A percentile compares a stretch with the other conserved stretches of the same genome.
Evolutionary conservation across 2,113 vertebrate species (phyloP).

Genomic region (Vireo altiloquus): DNA sequence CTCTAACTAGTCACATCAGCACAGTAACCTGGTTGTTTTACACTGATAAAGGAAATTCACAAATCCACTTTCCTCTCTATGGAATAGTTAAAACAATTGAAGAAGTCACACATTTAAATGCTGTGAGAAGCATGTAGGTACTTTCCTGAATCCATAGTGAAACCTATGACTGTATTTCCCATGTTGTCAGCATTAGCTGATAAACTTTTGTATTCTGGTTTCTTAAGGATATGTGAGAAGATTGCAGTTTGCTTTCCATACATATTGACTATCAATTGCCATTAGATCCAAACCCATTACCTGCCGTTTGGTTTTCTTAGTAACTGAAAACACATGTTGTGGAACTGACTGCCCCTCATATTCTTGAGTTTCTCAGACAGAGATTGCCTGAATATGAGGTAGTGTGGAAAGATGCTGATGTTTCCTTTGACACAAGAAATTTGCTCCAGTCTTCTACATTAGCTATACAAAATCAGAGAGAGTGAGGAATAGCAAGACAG

Average conservation of each 20-base stretch:
- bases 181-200: background rate
- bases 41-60: background rate
- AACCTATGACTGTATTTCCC: background rate
- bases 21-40: background rate
- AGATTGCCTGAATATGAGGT: background rate
- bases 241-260: background rate
- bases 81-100: background rate
- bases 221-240: background rate
- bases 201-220: background rate
- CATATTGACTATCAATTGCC: background rate
- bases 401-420: slow-evolving; percentile 9
- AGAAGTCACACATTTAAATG: background rate
- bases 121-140: background rate
- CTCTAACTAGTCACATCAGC: background rate
- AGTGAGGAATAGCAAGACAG: background rate
- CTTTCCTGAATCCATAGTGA: background rate
- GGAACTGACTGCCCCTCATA: background rate
- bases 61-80: background rate
- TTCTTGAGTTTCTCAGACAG: background rate
- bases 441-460: background rate
- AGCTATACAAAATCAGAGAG: background rate
- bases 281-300: background rate
- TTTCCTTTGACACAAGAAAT: background rate
- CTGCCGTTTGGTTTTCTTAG: background rate
- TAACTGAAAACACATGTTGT: background rate